Evolutionary conservation across 1,140 invertebrate genomes (phyloP).

Genomic region (Acromyrmex heyeri): DNA sequence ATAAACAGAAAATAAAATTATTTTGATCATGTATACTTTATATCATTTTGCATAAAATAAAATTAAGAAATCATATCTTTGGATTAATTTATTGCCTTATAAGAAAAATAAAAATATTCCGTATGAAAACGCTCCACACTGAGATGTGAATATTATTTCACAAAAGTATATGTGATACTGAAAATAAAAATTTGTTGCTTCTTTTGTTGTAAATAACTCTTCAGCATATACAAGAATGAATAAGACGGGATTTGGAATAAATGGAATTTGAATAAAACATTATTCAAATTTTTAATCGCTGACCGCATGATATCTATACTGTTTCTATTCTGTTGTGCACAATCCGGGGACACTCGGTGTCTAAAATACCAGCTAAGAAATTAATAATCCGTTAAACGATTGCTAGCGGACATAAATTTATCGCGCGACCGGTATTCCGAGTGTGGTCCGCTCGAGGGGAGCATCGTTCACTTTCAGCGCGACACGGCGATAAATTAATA

Average conservation of each 20-base stretch:
- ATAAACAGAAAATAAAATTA: not conserved
- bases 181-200: not conserved
- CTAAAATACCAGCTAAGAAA: slow-evolving; percentile 51
- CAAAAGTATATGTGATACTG: not conserved
- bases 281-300: slow-evolving; percentile 49
- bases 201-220: slow-evolving; percentile 22
- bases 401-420: slow-evolving; percentile 72
- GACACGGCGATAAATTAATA: slow-evolving; percentile 75
- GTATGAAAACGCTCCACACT: too few relatives aligned
- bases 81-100: not conserved
- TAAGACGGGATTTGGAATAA: not conserved
- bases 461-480: slow-evolving; percentile 59
- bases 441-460: slow-evolving; percentile 69
- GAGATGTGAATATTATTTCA: not conserved
- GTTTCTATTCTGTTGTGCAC: not conserved
- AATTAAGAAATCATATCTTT: not conserved
- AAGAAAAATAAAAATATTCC: not conserved
- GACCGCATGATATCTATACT: not conserved
- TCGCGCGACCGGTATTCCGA: slow-evolving; percentile 68
- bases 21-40: not conserved
- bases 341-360: slow-evolving; percentile 5
- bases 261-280: not conserved
- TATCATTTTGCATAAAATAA: not conserved
- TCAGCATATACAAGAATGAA: slow-evolving; percentile 14
- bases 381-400: slow-evolving; percentile 72